Base-by-base conservation (phyloP, 2,797 vertebrate species). In the Tinamus major region DNA sequence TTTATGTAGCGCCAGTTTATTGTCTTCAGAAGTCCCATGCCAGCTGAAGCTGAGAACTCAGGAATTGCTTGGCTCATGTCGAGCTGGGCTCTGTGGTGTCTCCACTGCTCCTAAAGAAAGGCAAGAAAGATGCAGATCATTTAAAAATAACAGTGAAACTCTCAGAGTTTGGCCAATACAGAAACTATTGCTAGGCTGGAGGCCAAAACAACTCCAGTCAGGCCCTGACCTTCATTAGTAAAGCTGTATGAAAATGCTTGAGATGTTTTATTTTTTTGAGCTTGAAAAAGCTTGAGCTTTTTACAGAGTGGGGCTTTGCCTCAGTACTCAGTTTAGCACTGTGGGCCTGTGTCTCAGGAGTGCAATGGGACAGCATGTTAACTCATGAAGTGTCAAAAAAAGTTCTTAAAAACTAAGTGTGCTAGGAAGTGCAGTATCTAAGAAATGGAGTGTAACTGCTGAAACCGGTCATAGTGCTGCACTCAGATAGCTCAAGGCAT, bases 151-250 rank as follows among this genome's bases (percentile, higher is more conserved):
- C 79, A 79, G 63, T 51, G 81, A 63, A 48, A 48, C 67, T 2
- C 3, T 48, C 87, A 61, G 80, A 81, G 83, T 92, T 86, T 86
- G 80, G 83, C 77, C 85, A 82, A 61, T 94, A 90, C 77, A 92
- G 85, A 86, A 86, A 84, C 88, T 92, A 91, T 96, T 96, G 94
- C 94, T 95, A 94, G 78, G 91, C 90, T 94, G 85, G 86, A 91
- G 56, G 90, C 96, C 83, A 90, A 88, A 95, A 90, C 93, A 94
- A 94, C 91, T 91, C 88, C 61, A 63, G 80, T 94, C 93, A 94
- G 90, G 94, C 87, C 90, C 85, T 96, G 93, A 91, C 95, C 83
- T 80, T 96, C 17, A 1, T 95, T 95, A 90, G 78, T 71, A 86
- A 92, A 85, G 70, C 64, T 41, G 90, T 93, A 86, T 64, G 93